Evolutionary conservation across 2,888 invertebrate species (phyloP).

Genomic region (Pemphredon lugubris): DNA sequence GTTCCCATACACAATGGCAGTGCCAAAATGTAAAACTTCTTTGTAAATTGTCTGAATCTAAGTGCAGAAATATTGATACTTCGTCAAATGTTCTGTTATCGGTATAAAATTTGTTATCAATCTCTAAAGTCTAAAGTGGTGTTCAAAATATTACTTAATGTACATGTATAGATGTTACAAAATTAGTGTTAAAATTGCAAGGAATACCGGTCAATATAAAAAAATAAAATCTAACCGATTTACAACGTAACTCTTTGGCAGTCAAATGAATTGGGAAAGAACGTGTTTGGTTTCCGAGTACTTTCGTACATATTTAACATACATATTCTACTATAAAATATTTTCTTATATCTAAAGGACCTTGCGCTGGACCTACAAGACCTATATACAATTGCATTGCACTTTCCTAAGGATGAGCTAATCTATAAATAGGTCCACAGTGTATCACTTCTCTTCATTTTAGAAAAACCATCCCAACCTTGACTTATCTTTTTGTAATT

Average conservation of each 20-base stretch:
- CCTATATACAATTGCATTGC: slow-evolving; percentile 59
- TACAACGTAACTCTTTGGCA: not conserved
- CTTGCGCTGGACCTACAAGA: slow-evolving; percentile 40
- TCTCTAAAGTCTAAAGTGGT: not conserved
- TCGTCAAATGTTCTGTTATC: no score
- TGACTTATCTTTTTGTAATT: slow-evolving; percentile 24
- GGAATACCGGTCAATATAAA: not conserved
- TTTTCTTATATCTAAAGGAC: slow-evolving; percentile 41
- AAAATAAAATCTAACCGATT: slow-evolving; percentile 5
- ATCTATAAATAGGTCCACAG: slow-evolving; percentile 60
- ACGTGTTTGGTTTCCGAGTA: slow-evolving; percentile 10
- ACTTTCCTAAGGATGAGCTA: slow-evolving; percentile 49
- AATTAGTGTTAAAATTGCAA: no score
- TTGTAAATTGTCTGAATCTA: slow-evolving; percentile 4
- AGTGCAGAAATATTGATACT: no score
- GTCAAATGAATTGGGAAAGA: slow-evolving; percentile 13
- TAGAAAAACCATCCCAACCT: slow-evolving; percentile 56
- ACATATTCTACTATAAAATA: slow-evolving; percentile 43
- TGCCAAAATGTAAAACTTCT: slow-evolving; percentile 19
- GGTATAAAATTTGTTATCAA: no score
- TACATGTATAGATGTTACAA: no score
- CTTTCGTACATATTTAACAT: slow-evolving; percentile 19
- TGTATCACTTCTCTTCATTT: slow-evolving; percentile 52
- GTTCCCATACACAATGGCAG: slow-evolving; percentile 44
- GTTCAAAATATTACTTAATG: slow-evolving; percentile 5